phyloP scores from a whole-genome alignment of 2,888 invertebrate species.

The Deilephila porcellus region DNA sequence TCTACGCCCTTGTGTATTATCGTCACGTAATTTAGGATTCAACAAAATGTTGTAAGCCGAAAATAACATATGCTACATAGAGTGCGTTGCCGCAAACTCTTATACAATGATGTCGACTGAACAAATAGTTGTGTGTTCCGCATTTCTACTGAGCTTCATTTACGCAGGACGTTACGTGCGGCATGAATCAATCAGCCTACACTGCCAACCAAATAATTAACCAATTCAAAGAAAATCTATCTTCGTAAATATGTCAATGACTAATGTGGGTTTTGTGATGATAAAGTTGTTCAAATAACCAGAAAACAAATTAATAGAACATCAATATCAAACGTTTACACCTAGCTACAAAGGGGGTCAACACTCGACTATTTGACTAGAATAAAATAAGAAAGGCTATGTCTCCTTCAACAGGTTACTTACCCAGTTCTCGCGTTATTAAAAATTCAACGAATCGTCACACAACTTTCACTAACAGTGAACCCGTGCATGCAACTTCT shows the following conservation, averaged over 20 bases:
- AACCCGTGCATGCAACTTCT: conserved; percentile 54
- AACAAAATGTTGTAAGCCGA: conserved; percentile 81
- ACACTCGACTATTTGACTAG: conserved; percentile 72
- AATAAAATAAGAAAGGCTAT: conserved; percentile 79
- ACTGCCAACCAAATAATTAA: conserved; percentile 53
- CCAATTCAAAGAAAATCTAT: conserved; percentile 38
- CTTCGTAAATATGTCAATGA: neutral
- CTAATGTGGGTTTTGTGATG: neutral
- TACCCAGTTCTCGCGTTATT: conserved; percentile 79
- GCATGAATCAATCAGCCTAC: conserved; percentile 51
- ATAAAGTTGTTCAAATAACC: neutral
- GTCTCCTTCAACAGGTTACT: conserved; percentile 72
- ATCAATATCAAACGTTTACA: neutral
- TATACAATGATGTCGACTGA: conserved; percentile 83
- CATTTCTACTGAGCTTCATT: conserved; percentile 83
- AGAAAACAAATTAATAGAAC: neutral
- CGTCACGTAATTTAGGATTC: conserved; percentile 79
- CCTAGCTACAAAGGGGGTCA: conserved; percentile 59
- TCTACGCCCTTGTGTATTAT: conserved; percentile 71
- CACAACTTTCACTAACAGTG: conserved; percentile 79
- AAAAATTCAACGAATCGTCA: conserved; percentile 80
- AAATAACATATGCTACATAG: conserved; percentile 80
- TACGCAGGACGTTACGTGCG: conserved; percentile 75
- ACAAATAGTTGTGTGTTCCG: conserved; percentile 83
- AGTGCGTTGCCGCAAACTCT: conserved; percentile 79